Evolutionary conservation across 2,113 vertebrate species (phyloP).

Genomic region (Xerus inauris): DNA sequence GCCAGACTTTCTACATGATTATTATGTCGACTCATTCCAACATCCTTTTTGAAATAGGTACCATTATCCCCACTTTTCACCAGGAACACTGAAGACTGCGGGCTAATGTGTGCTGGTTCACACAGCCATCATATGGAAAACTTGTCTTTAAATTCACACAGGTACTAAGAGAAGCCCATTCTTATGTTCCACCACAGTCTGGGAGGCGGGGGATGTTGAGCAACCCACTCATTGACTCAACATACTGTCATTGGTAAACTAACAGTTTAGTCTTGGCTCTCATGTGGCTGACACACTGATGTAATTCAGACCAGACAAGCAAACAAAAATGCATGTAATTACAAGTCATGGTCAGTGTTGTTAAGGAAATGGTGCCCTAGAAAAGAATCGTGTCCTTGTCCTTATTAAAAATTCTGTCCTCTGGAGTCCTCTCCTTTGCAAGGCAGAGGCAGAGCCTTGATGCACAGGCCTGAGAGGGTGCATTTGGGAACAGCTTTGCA

Average conservation of each 20-base stretch:
- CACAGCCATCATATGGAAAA: background rate
- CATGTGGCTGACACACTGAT: background rate
- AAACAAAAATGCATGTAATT: background rate
- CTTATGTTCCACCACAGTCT: background rate
- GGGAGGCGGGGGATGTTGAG: background rate
- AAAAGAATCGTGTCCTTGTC: background rate
- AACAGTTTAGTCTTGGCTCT: background rate
- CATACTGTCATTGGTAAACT: background rate
- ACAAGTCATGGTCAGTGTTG: background rate
- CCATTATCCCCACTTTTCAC: constrained; percentile 17
- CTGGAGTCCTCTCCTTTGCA: background rate
- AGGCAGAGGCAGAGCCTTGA: background rate
- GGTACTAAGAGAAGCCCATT: background rate
- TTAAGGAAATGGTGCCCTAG: constrained; percentile 8
- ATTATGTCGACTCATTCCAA: background rate
- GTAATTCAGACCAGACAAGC: background rate
- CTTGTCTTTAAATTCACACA: background rate
- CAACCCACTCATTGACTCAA: background rate
- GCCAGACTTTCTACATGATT: background rate
- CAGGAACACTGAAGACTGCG: background rate
- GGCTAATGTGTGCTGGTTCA: background rate
- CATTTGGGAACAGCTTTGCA: background rate
- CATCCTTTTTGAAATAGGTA: background rate
- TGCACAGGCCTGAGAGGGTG: background rate
- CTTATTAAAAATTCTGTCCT: constrained; percentile 29